phyloP scores from a whole-genome alignment of 1,140 invertebrate genomes.

The Orius laevigatus region DNA sequence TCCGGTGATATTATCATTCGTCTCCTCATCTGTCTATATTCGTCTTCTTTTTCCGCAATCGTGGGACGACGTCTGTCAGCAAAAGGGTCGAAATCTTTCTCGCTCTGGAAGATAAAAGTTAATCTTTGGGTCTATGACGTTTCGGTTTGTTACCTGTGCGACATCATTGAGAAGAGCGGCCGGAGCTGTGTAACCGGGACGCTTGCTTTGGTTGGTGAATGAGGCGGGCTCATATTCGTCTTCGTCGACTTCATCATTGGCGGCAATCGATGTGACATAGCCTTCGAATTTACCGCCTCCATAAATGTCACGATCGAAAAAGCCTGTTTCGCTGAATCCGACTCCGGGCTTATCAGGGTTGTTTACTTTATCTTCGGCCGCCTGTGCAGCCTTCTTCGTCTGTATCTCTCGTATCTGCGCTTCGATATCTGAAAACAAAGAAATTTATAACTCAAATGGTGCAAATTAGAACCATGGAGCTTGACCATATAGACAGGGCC shows the following conservation, averaged over 20 bases:
- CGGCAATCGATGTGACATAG: conserved; percentile 89
- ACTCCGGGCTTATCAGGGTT: conserved; percentile 46
- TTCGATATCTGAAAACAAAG: conserved; percentile 64
- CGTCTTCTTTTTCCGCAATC: conserved; percentile 91
- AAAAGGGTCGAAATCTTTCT: conserved; percentile 91
- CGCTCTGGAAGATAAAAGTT: conserved; percentile 43
- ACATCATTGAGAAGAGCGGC: conserved; percentile 79
- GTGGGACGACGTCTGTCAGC: conserved; percentile 78
- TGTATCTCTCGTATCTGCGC: conserved; percentile 83
- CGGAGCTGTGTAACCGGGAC: conserved; percentile 69
- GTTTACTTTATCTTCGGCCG: conserved; percentile 27
- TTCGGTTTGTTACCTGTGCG: conserved; percentile 67
- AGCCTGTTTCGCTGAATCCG: conserved; percentile 73
- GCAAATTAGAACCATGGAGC: background rate
- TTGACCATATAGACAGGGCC: background rate
- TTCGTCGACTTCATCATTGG: conserved; percentile 80
- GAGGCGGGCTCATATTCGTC: conserved; percentile 68
- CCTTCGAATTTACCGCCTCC: conserved; percentile 78
- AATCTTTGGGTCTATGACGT: too few species aligned
- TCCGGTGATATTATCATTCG: conserved; percentile 91
- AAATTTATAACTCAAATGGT: conserved; percentile 13
- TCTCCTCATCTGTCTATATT: conserved; percentile 76
- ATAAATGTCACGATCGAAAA: conserved; percentile 88
- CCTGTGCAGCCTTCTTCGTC: conserved; percentile 63
- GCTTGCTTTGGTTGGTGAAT: conserved; percentile 43